Conservation (phyloP, 2,113 vertebrate species). For the Tetrao urogallus region DNA sequence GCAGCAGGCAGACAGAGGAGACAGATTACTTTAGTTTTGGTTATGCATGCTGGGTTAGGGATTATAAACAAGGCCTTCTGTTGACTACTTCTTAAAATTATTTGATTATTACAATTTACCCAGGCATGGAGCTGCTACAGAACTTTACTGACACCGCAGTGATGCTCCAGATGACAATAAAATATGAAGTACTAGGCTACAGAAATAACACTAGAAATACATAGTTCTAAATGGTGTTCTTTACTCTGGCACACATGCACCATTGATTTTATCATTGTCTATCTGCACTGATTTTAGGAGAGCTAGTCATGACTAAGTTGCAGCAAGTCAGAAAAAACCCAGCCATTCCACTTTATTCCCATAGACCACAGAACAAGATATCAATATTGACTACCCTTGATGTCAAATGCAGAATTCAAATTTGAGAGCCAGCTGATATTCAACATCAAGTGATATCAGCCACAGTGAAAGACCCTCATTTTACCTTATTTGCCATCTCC, state of each 20-base stretch:
- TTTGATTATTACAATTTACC: background rate
- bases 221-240: background rate
- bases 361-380: background rate
- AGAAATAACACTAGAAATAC: rapidly evolving
- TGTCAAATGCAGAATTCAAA: background rate
- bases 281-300: background rate
- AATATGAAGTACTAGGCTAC: background rate
- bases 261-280: background rate
- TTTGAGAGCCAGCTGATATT: background rate
- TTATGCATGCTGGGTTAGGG: background rate
- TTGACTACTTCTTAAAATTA: background rate
- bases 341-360: background rate
- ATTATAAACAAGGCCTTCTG: background rate
- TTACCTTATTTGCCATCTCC: background rate
- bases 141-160: background rate
- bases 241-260: background rate
- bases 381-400: background rate
- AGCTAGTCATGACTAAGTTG: background rate
- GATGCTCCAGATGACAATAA: background rate
- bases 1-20: background rate
- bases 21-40: background rate
- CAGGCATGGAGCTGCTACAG: background rate
- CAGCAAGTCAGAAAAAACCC: background rate
- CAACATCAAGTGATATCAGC: background rate
- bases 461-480: background rate